A percentile compares a stretch with the other conserved stretches of the same genome.
These are phyloP conservation scores for Oncorhynchus tshawytscha DNA, from an alignment of 2,113 vertebrate genomes.

Conservation along the genomic window DNA sequence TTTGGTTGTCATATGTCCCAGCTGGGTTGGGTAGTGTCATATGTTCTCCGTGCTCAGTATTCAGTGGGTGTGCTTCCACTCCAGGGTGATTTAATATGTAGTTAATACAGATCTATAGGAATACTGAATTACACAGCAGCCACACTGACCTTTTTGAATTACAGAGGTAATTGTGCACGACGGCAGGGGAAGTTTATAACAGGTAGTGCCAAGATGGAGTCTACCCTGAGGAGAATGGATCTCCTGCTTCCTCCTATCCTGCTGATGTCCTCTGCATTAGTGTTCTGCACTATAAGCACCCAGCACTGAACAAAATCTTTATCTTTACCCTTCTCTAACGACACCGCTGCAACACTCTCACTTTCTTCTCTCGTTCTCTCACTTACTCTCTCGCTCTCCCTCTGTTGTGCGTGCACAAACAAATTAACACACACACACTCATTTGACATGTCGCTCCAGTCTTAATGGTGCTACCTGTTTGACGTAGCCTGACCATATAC, in stretches of 20 bases:
- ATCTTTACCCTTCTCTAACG: constrained; percentile 11
- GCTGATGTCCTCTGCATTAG: constrained; percentile 63
- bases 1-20: no score
- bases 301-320: constrained; percentile 16
- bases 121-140: constrained; percentile 75
- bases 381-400: constrained; percentile 20
- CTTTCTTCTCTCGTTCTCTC: background rate
- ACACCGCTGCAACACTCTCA: no score
- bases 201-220: constrained; percentile 59
- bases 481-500: constrained; percentile 47
- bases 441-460: constrained; percentile 28
- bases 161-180: constrained; percentile 73
- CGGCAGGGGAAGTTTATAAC: constrained; percentile 67
- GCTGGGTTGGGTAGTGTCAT: no score
- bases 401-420: constrained; percentile 26
- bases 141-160: constrained; percentile 78
- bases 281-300: constrained; percentile 55
- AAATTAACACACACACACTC: constrained; percentile 14
- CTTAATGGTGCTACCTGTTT: constrained; percentile 14
- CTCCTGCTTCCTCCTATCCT: constrained; percentile 46
- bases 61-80: constrained; percentile 52
- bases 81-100: constrained; percentile 75
- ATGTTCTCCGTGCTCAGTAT: constrained; percentile 31
- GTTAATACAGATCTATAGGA: constrained; percentile 72
- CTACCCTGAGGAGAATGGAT: constrained; percentile 62